Base-by-base conservation (phyloP, 1,140 invertebrate species). In the Acromyrmex echinatior region DNA sequence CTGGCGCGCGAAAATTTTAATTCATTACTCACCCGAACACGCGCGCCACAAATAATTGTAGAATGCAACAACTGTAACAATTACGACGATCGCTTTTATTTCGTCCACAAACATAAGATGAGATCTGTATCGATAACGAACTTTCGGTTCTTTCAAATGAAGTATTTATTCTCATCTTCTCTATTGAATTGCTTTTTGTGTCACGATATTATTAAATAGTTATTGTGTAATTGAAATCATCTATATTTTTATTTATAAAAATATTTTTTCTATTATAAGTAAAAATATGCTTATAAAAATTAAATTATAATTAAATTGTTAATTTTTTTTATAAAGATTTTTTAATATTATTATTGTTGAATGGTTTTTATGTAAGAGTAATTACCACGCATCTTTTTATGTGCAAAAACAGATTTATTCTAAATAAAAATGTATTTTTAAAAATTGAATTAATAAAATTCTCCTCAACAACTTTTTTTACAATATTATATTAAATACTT, bases 1-100 rank as follows among this genome's bases (percentile, higher is more conserved):
- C 63, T 73, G 74, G 1, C 87, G 78, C 86, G 77, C 66, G 63
- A 88, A 88, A 88, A 88, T 88, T 88, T 88, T 84, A 84, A 87
- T 84, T 70, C 7, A 70, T 70, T 60, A 84, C 66, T 84, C 74
- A 49, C 12, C 45, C 45, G 14, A 62, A 79, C 49, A 60, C 51
- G 45, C 25, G 9, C 60, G 25, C 60, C 10, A 68, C 80, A 82
- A 88, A 88, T 87, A 87, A 88, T 87, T 87, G 77, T 49, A 31
- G 12, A 70, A 71, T 25, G 65, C 51, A 51, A 49, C 49, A 63
- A 35, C 51, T 25, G 39, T 60, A 62, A 39, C 68, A 80, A 66
- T 82, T 82, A 16, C 70, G 28, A 68, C 53, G 21, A 49, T 31
- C 45, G 45, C 53, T 85, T 84, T 74, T 76, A 78, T 71, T 84